Evolutionary conservation across 2,888 invertebrate species (phyloP).

Genomic region (Empis livida): DNA sequence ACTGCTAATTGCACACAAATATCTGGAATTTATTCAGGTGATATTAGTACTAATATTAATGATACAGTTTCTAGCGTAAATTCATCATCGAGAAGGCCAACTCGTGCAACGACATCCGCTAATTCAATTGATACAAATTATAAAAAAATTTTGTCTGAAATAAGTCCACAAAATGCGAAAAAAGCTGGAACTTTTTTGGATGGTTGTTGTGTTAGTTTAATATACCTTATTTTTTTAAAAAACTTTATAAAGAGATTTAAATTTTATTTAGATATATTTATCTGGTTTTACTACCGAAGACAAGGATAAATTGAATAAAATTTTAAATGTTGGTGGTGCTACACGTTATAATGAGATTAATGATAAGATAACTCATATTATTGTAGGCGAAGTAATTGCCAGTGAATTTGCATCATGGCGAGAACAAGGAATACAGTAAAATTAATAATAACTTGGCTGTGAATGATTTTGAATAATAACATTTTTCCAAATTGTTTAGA

Average conservation of each 20-base stretch:
- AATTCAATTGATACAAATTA: constrained; percentile 11
- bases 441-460: too few relatives aligned
- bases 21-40: constrained; percentile 25
- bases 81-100: constrained; percentile 10
- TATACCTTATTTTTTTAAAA: background rate
- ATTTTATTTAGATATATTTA: constrained; percentile 45
- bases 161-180: constrained; percentile 54
- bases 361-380: constrained; percentile 67
- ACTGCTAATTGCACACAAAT: constrained; percentile 24
- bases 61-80: constrained; percentile 14
- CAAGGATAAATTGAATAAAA: constrained; percentile 52
- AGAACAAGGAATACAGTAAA: too few relatives aligned
- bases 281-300: constrained; percentile 50
- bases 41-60: background rate
- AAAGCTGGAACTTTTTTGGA: constrained; percentile 72
- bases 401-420: constrained; percentile 30
- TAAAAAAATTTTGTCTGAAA: constrained; percentile 26
- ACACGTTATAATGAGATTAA: constrained; percentile 64
- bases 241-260: background rate
- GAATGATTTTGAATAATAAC: background rate
- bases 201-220: constrained; percentile 62
- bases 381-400: constrained; percentile 49
- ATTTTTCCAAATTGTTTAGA: constrained; percentile 10
- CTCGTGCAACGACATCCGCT: constrained; percentile 6
- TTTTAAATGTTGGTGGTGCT: constrained; percentile 70